phyloP scores from a whole-genome alignment of 2,797 vertebrate species.

The Avahi laniger region DNA sequence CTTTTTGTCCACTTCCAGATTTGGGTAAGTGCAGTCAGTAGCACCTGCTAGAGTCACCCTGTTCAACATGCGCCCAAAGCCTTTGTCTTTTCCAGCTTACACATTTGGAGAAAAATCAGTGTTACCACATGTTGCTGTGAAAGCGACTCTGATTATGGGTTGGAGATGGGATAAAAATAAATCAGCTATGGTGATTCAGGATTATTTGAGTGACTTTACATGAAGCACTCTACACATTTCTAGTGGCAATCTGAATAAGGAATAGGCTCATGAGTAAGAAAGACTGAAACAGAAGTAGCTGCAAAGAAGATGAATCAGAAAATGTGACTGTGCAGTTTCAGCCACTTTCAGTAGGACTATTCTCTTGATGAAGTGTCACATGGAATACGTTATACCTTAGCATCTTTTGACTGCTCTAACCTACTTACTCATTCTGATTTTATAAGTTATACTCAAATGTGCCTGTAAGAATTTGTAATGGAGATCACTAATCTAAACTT shows the following conservation, averaged over 20 bases:
- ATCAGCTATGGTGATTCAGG: neutral
- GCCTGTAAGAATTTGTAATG: neutral
- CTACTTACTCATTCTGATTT: neutral
- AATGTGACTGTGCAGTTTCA: neutral
- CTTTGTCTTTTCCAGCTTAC: neutral
- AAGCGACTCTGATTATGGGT: neutral
- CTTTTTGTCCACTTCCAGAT: neutral
- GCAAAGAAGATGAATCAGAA: conserved; percentile 6
- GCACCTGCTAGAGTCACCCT: neutral
- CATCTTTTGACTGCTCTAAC: neutral
- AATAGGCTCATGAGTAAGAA: neutral
- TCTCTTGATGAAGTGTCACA: neutral
- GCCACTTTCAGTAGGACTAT: neutral
- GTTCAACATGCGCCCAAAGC: rapidly evolving
- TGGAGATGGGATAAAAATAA: neutral
- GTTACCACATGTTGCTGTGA: neutral
- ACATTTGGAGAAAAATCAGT: neutral
- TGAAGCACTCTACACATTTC: neutral
- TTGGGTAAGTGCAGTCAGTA: neutral
- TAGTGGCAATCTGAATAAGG: neutral
- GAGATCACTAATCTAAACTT: conserved; percentile 11
- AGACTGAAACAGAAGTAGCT: neutral
- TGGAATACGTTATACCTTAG: neutral
- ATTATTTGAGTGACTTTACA: neutral
- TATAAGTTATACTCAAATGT: conserved; percentile 26